Conservation (phyloP, 23 tunicate genomes). For the Trididemnum nubilum region DNA sequence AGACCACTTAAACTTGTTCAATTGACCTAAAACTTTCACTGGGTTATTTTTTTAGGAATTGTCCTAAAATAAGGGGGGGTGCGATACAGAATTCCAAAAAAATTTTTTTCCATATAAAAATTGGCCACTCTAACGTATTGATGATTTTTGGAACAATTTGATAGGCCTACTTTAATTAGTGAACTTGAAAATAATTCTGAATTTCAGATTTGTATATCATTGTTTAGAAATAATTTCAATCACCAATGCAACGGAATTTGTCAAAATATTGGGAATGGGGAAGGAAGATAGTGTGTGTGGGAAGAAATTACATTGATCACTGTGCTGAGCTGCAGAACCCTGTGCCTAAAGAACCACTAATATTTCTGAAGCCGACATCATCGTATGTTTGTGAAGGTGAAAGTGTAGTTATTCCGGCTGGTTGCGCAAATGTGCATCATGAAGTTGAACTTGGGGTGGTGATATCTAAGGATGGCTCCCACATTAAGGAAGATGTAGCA, state of each 20-base stretch:
- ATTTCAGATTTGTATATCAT: too few relatives aligned
- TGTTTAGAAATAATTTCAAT: too few relatives aligned
- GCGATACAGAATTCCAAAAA: too few relatives aligned
- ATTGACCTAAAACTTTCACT: too few relatives aligned
- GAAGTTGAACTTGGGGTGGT: constrained; percentile 96
- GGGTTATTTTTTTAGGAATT: too few relatives aligned
- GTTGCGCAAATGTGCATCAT: constrained; percentile 74
- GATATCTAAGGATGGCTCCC: constrained; percentile 64
- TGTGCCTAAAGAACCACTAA: constrained; percentile 78
- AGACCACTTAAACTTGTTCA: too few relatives aligned
- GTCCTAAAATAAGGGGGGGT: too few relatives aligned
- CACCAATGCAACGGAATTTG: constrained; percentile 46
- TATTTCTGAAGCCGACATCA: constrained; percentile 87
- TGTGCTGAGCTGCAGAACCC: constrained; percentile 80
- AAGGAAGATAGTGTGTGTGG: constrained; percentile 86
- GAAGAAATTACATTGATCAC: constrained; percentile 80
- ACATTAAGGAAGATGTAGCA: constrained; percentile 48
- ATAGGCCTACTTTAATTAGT: too few relatives aligned
- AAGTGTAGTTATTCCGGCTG: constrained; percentile 57
- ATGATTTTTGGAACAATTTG: too few relatives aligned
- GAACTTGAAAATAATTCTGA: too few relatives aligned
- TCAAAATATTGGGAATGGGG: constrained; percentile 85
- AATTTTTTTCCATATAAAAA: too few relatives aligned
- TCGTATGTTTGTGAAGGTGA: constrained; percentile 77
- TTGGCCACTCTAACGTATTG: too few relatives aligned